A percentile compares a stretch with the other conserved stretches of the same genome.
phyloP scores from a whole-genome alignment of 2,888 invertebrate genomes.

The Platypus cylindrus region DNA sequence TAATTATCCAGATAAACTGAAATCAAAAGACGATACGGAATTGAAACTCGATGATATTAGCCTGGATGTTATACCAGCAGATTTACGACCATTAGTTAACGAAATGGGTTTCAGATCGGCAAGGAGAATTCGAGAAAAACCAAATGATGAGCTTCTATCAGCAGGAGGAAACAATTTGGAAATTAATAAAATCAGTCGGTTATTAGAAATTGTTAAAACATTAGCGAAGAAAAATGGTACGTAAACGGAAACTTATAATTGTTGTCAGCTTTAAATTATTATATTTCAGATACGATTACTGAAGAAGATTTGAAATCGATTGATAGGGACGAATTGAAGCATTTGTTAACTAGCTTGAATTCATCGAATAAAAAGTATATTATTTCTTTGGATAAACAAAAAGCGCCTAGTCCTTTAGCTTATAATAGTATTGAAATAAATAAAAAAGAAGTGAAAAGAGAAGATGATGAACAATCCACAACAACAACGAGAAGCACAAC shows the following conservation, averaged over 20 bases:
- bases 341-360: constrained; percentile 27
- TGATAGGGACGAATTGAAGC: constrained; percentile 30
- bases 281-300: constrained; percentile 24
- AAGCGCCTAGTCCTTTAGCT: constrained; percentile 34
- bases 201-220: constrained; percentile 37
- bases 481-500: constrained; percentile 10
- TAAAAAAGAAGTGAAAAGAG: constrained; percentile 42
- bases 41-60: constrained; percentile 17
- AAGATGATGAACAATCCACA: constrained; percentile 24
- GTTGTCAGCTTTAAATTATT: not conserved
- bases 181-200: constrained; percentile 35
- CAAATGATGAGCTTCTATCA: not conserved
- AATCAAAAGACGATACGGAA: constrained; percentile 7
- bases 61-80: constrained; percentile 31
- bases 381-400: constrained; percentile 26
- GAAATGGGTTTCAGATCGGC: constrained; percentile 28
- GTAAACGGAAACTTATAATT: not conserved
- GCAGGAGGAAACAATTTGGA: constrained; percentile 25
- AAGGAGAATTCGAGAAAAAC: constrained; percentile 14
- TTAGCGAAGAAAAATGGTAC: constrained; percentile 32
- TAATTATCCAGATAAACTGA: too few relatives aligned
- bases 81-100: constrained; percentile 26
- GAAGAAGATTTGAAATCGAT: constrained; percentile 34
- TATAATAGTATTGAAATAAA: constrained; percentile 25
- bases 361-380: constrained; percentile 7